Evolutionary conservation across 2,797 vertebrate genomes (phyloP), one percentile per base, ranked within the genome.

Genomic region (Helicolenus hilgendorfi): DNA sequence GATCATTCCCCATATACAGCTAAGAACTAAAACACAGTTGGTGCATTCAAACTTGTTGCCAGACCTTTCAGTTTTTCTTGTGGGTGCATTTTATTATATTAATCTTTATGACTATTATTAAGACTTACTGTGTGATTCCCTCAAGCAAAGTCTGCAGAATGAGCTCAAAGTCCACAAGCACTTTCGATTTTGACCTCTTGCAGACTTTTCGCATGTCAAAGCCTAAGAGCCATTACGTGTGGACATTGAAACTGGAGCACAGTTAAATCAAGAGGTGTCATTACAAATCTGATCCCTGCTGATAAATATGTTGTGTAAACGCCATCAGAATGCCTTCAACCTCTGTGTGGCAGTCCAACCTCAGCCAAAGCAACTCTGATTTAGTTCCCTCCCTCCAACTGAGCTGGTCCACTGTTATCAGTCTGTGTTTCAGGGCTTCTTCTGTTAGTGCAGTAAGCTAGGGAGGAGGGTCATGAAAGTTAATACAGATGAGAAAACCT

Each of bases 381-480:
- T 72, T n/a, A 11, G 74, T 62, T 58, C 9, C 20, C 64, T 24
- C n/a, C 26, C 59, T 56, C 11, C 36, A 33, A 79, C 65, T 49
- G 85, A 84, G 63, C 70, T 65, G 75, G 53, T 84, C 67, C 78
- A 49, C 67, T 36, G 53, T 71, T n/a, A 63, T 65, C 76, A 79
- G 84, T 90, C 79, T 62, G 77, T 36, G 38, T 85, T 65, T 84
- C 64, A 31, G 60, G 65, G 88, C 74, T 83, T 87, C 77, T 81
- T 84, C 88, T 72, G 82, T 92, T 89, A 89, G 89, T 90, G 92
- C 90, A 88, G 85, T 56, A 84, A 88, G 86, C 90, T 79, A 60
- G 11, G 72, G 67, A 81, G 3, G 62, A 60, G 29, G 45, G 22
- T 75, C 63, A 81, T 78, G 75, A 64, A 15, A 67, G 80, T 91